Evolutionary conservation across 2,797 vertebrate genomes (phyloP), one percentile per base, ranked within the genome.

Genomic region (Lagodon rhomboides): DNA sequence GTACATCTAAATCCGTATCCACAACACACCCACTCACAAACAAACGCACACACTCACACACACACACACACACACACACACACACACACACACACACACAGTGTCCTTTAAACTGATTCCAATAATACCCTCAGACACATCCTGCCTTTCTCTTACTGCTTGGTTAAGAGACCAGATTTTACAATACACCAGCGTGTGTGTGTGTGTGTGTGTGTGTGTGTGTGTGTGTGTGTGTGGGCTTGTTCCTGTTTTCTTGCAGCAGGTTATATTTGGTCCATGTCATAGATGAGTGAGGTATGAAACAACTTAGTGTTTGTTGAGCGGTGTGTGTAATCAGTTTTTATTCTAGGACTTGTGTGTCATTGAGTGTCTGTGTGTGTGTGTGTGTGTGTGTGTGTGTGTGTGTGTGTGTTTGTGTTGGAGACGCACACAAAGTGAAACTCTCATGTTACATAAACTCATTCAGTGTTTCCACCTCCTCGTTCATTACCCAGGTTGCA

Each of bases 111-210:
- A 79, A 85, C 12, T 38, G 56, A 50, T 70, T 88, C 73, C 78
- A 83, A 58, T 75, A 80, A 87, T 79, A 80, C 77, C 23, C 44
- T 65, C 65, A 68, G 49, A 79, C 88, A 84, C 83, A 70, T 89
- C 91, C 91, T 89, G 86, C 70, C 81, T 86, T 88, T 86, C 72
- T 89, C 62, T 74, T 18, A 6, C 51, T 51, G 71, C 84, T 41
- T 7, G 1, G 53, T 75, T 64, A 55, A 80, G 54, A 75, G 66
- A 41, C 12, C 58, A 75, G 38, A 71, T 84, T 74, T 30, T 74
- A 89, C 84, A 89, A 71, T 74, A 72, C 50, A 54, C 56, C 34
- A 50, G 17, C 70, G n/a, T 65, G 18, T 68, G 68, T 66, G 41
- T 67, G 54, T 71, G 62, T 62, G 68, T 65, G 70, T 70, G 69